These are phyloP conservation scores for Venturia canescens DNA, from an alignment of 1,140 invertebrate species.

Conservation along the genomic window DNA sequence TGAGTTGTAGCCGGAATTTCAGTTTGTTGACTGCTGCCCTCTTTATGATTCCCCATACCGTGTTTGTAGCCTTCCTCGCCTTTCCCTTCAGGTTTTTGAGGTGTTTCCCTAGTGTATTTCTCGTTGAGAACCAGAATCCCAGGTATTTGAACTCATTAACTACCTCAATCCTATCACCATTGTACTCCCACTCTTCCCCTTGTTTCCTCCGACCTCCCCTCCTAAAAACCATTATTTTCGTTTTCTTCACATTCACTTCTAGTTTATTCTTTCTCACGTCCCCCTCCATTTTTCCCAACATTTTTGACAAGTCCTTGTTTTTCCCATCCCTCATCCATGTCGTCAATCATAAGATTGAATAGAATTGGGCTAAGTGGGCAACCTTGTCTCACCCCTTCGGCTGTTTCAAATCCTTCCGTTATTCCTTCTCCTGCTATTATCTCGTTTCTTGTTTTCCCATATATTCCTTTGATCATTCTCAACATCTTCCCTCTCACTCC, in stretches of 20 bases:
- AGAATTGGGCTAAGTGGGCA: conserved; percentile 6
- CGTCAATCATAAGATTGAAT: conserved; percentile 37
- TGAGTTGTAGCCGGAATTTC: conserved; percentile 23
- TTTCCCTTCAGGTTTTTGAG: neutral
- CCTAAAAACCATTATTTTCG: conserved; percentile 44
- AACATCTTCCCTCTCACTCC: neutral
- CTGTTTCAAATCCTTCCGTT: conserved; percentile 28
- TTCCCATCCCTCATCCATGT: conserved; percentile 36
- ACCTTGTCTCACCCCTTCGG: conserved; percentile 13
- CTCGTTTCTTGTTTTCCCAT: neutral
- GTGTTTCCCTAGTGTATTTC: neutral
- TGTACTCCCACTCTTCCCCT: conserved; percentile 20
- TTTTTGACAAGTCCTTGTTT: too few species aligned
- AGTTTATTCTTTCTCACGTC: conserved; percentile 25
- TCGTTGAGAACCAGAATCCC: conserved; percentile 9
- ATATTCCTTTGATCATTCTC: neutral
- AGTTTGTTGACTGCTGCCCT: conserved; percentile 1
- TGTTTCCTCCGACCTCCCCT: conserved; percentile 10
- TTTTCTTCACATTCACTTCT: conserved; percentile 34
- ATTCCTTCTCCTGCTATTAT: neutral
- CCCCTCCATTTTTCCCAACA: too few species aligned
- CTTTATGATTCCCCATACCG: conserved; percentile 37
- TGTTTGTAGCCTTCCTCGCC: conserved; percentile 37
- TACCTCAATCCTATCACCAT: conserved; percentile 35
- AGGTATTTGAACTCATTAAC: conserved; percentile 4